Conservation (phyloP, 2,888 invertebrate species). For the Heliothis peltigera region DNA sequence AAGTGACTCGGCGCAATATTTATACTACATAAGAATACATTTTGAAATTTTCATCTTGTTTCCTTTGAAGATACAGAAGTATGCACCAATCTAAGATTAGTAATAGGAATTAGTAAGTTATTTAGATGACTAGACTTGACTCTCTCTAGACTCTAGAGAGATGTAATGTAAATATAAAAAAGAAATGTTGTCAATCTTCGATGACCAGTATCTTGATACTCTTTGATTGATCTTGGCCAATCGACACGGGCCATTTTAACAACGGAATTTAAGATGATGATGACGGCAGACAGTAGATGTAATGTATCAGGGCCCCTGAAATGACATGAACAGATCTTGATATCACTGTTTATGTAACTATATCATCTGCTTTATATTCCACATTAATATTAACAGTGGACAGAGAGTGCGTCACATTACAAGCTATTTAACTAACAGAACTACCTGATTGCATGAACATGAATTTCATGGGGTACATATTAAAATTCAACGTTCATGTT, state of each 20-base stretch:
- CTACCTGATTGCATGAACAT: constrained; percentile 65
- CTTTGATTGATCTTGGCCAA: no score
- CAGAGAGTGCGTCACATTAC: constrained; percentile 77
- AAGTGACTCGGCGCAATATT: no score
- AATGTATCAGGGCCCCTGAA: not conserved
- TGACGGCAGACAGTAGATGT: constrained; percentile 33
- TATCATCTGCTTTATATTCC: constrained; percentile 82
- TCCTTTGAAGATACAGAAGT: no score
- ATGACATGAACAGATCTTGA: constrained; percentile 50
- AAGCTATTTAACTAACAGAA: constrained; percentile 79
- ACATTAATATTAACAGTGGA: constrained; percentile 86
- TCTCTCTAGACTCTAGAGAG: no score
- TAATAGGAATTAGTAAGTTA: no score
- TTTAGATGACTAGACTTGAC: no score
- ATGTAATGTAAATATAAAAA: no score
- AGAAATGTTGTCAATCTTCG: no score
- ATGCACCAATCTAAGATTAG: no score
- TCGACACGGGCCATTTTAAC: not conserved
- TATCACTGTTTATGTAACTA: constrained; percentile 68
- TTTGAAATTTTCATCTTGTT: no score
- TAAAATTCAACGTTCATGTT: constrained; percentile 72
- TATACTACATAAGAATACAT: no score
- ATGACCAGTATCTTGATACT: no score
- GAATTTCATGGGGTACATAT: constrained; percentile 74
- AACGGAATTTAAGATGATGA: not conserved